These are phyloP conservation scores for Caenorhabditis macrosperma DNA, from an alignment of 2,888 invertebrate species.

Conservation along the genomic window DNA sequence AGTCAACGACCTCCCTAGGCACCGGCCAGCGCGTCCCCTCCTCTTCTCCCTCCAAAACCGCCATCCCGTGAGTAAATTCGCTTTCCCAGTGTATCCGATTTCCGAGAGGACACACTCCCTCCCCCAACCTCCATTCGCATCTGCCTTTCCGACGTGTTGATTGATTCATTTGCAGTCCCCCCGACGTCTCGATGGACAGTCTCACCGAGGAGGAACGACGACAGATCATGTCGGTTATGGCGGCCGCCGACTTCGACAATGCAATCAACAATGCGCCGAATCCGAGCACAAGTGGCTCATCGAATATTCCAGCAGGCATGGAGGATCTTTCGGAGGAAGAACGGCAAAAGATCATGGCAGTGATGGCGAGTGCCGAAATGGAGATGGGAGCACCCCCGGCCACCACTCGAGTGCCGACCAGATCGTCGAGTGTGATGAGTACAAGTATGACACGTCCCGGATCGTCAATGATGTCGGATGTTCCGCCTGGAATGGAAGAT, in stretches of 20 bases:
- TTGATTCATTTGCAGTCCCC: conserved; percentile 14
- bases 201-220: conserved; percentile 84
- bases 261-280: conserved; percentile 39
- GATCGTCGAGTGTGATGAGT: conserved; percentile 51
- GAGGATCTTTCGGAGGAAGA: conserved; percentile 83
- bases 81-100: conserved; percentile 53
- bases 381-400: conserved; percentile 26
- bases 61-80: conserved; percentile 47
- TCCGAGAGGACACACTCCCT: conserved; percentile 5
- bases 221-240: conserved; percentile 85
- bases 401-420: conserved; percentile 19
- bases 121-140: conserved; percentile 12
- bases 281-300: conserved; percentile 34
- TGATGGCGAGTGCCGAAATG: conserved; percentile 81
- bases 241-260: conserved; percentile 82
- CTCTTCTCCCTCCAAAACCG: conserved; percentile 19
- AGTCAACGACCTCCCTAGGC: conserved; percentile 40
- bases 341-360: conserved; percentile 84
- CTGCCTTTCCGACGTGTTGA: not conserved
- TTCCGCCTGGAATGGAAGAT: conserved; percentile 47
- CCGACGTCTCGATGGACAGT: conserved; percentile 67
- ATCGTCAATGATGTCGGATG: conserved; percentile 27
- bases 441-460: conserved; percentile 20
- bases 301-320: conserved; percentile 74
- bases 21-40: conserved; percentile 6